Conservation (phyloP, 2,888 invertebrate species). For the Podabrus alpinus region DNA sequence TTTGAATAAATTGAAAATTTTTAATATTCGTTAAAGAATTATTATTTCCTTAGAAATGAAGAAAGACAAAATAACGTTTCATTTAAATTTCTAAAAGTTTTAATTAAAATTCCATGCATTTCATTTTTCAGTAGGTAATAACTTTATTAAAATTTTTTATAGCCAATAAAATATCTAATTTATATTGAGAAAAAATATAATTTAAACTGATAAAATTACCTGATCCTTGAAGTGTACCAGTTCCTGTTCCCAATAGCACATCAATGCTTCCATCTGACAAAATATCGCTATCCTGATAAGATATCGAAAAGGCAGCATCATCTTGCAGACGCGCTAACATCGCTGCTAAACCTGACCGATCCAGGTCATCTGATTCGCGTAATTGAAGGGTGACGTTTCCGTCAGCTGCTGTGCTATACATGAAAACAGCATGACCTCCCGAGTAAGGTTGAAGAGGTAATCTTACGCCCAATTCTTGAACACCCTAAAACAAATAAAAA, state of each 20-base stretch:
- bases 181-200: neutral
- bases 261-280: constrained; percentile 64
- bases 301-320: constrained; percentile 71
- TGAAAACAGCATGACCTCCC: constrained; percentile 67
- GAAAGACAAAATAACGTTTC: neutral
- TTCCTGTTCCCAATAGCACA: constrained; percentile 63
- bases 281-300: constrained; percentile 76
- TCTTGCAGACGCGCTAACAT: constrained; percentile 60
- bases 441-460: constrained; percentile 60
- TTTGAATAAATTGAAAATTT: neutral
- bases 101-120: neutral
- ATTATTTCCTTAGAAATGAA: neutral
- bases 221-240: constrained; percentile 59
- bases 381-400: constrained; percentile 68
- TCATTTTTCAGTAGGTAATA: neutral
- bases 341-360: constrained; percentile 55
- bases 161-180: neutral
- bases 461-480: constrained; percentile 56
- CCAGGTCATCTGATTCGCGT: constrained; percentile 62
- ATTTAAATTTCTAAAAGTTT: neutral
- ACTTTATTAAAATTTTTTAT: neutral
- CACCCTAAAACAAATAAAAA: constrained; percentile 46
- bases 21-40: neutral
- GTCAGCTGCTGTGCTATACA: constrained; percentile 71
- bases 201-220: constrained; percentile 38